A percentile compares a stretch with the other conserved stretches of the same genome.
phyloP scores from a whole-genome alignment of 1,140 invertebrate species.

The Pachyrhynchus sulphureomaculatus region DNA sequence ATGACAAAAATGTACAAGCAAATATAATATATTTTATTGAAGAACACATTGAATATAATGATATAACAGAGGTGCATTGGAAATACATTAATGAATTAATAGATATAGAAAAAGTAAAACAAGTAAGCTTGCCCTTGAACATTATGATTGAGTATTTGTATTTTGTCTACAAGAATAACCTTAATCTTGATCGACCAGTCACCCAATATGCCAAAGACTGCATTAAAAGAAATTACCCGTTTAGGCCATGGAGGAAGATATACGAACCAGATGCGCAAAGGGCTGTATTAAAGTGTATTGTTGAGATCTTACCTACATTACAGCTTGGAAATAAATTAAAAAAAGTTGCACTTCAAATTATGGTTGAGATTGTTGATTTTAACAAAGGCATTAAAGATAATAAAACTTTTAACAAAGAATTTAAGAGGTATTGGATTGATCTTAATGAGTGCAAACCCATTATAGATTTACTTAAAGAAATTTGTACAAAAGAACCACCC shows the following conservation, averaged over 20 bases:
- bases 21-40: background rate
- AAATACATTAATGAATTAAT: slow-evolving; percentile 11
- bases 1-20: background rate
- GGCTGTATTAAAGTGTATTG: background rate
- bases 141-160: background rate
- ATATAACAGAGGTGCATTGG: slow-evolving; percentile 1
- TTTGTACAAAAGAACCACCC: background rate
- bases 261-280: background rate
- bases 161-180: background rate
- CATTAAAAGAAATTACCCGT: background rate
- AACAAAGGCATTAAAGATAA: background rate
- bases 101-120: slow-evolving; percentile 1
- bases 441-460: background rate
- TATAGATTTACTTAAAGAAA: background rate
- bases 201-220: background rate
- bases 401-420: too few species aligned
- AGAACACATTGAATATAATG: background rate
- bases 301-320: background rate
- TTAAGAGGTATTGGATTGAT: background rate
- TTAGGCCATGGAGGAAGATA: background rate
- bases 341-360: background rate
- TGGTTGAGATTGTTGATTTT: background rate
- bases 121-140: background rate
- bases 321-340: background rate
- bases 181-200: background rate